A percentile compares a stretch with the other conserved stretches of the same genome.
Evolutionary conservation across 2,113 vertebrate genomes (phyloP).

Genomic region (Solenodon paradoxus): DNA sequence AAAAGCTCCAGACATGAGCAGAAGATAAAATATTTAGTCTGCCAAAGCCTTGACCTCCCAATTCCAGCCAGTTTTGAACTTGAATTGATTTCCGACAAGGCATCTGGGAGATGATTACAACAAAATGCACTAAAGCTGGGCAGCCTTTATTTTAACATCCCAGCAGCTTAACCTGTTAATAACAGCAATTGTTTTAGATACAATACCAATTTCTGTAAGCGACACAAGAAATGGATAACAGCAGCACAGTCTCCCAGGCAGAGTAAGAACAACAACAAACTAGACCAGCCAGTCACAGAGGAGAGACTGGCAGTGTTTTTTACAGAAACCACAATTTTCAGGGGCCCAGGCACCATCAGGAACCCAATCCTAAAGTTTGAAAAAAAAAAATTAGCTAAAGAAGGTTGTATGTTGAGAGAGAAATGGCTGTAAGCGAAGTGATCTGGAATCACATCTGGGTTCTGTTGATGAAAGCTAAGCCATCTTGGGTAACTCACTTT

Average conservation of each 20-base stretch:
- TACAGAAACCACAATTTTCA: background rate
- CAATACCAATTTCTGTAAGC: constrained; percentile 83
- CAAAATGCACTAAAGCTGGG: constrained; percentile 96
- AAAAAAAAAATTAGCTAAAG: background rate
- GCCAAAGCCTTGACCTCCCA: constrained; percentile 93
- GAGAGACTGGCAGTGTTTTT: background rate
- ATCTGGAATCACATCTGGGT: background rate
- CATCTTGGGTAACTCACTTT: background rate
- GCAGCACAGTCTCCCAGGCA: constrained; percentile 50
- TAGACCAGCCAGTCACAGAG: constrained; percentile 38
- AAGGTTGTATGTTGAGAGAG: background rate
- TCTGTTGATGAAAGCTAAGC: background rate
- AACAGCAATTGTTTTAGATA: constrained; percentile 86
- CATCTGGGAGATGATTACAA: constrained; percentile 97
- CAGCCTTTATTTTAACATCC: constrained; percentile 89
- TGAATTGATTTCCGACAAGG: constrained; percentile 97
- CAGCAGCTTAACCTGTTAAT: constrained; percentile 89
- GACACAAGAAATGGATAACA: constrained; percentile 74
- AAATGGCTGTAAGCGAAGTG: background rate
- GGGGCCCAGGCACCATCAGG: background rate
- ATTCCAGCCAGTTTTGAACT: constrained; percentile 92
- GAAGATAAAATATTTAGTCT: constrained; percentile 98
- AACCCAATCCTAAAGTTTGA: background rate
- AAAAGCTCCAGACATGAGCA: constrained; percentile 93
- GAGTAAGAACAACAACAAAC: background rate